Conservation (phyloP, 2,888 invertebrate genomes). For the Sympetrum striolatum region DNA sequence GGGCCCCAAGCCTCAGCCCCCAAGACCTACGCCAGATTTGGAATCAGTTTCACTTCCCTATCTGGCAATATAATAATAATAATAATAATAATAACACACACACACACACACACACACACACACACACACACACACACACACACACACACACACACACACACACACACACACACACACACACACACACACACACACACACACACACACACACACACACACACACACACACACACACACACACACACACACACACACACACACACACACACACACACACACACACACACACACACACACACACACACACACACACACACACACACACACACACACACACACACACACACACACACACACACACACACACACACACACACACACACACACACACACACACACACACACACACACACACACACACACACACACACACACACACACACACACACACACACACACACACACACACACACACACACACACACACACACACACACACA, state of each 20-base stretch:
- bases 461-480: slow-evolving; percentile 37
- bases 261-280: slow-evolving; percentile 37
- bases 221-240: slow-evolving; percentile 37
- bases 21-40: no score
- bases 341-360: slow-evolving; percentile 37
- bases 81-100: no score
- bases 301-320: slow-evolving; percentile 37
- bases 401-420: slow-evolving; percentile 37
- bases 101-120: no score
- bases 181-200: slow-evolving; percentile 37
- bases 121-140: not conserved
- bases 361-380: slow-evolving; percentile 37
- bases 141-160: slow-evolving; percentile 27
- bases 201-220: slow-evolving; percentile 37
- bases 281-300: slow-evolving; percentile 37
- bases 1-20: no score
- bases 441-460: slow-evolving; percentile 37
- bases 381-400: slow-evolving; percentile 37
- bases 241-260: slow-evolving; percentile 37
- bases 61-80: no score
- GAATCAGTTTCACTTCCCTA: no score
- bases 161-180: slow-evolving; percentile 37
- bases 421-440: slow-evolving; percentile 37
- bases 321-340: slow-evolving; percentile 37
- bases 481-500: slow-evolving; percentile 37